Conservation (phyloP, 2,797 vertebrate genomes). For the Cyclura pinguis region DNA sequence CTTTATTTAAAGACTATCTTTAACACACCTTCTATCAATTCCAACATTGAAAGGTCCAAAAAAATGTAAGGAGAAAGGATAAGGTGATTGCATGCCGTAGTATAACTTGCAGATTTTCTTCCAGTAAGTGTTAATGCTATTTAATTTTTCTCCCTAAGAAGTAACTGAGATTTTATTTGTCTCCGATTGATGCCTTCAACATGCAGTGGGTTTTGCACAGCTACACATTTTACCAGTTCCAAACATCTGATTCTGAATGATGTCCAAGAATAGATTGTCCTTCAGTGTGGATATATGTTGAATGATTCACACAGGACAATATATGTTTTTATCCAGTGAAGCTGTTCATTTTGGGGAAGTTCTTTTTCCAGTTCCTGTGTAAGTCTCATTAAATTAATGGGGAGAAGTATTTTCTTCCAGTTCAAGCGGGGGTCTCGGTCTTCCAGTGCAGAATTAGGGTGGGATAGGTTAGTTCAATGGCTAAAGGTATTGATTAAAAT, state of each 20-base stretch:
- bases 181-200: not conserved
- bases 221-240: not conserved
- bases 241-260: not conserved
- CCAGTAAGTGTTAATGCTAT: not conserved
- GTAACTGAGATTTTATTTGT: not conserved
- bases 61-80: not conserved
- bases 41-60: not conserved
- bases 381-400: not conserved
- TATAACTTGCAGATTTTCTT: not conserved
- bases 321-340: not conserved
- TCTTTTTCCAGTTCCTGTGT: not conserved
- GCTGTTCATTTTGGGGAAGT: too few species aligned
- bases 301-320: not conserved
- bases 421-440: too few species aligned
- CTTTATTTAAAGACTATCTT: not conserved
- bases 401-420: not conserved
- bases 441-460: not conserved
- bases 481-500: not conserved
- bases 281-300: not conserved
- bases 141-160: not conserved
- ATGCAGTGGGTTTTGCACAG: not conserved
- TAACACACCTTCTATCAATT: not conserved
- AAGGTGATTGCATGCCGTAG: not conserved
- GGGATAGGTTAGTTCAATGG: not conserved
- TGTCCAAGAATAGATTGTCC: not conserved